phyloP scores from a whole-genome alignment of 2,888 invertebrate species.

The Atrina japonica region DNA sequence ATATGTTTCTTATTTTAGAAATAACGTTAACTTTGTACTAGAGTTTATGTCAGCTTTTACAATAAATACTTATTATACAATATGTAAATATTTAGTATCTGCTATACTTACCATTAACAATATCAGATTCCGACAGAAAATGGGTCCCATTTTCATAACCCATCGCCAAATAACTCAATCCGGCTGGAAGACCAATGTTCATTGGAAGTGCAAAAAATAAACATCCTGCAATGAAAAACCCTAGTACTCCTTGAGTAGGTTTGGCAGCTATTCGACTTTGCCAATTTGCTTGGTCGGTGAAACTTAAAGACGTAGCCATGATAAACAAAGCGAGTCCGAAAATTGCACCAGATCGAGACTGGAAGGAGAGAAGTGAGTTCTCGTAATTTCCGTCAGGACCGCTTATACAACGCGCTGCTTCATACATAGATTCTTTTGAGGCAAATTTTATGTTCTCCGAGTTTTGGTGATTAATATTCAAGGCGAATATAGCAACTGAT shows the following conservation, averaged over 20 bases:
- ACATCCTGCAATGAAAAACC: slow-evolving; percentile 72
- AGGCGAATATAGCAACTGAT: slow-evolving; percentile 57
- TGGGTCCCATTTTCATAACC: slow-evolving; percentile 50
- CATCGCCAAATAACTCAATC: slow-evolving; percentile 61
- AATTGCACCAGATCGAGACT: slow-evolving; percentile 61
- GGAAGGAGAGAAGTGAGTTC: slow-evolving; percentile 63
- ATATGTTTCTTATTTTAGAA: too few relatives aligned
- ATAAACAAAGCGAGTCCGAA: slow-evolving; percentile 59
- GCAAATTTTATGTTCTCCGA: slow-evolving; percentile 41
- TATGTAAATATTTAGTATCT: too few relatives aligned
- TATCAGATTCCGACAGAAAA: slow-evolving; percentile 42
- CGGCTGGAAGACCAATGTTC: slow-evolving; percentile 61
- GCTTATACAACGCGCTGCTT: slow-evolving; percentile 51
- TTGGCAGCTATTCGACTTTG: slow-evolving; percentile 77
- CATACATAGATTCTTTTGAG: slow-evolving; percentile 54
- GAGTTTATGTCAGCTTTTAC: too few relatives aligned
- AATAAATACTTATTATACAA: too few relatives aligned
- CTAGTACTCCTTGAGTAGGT: slow-evolving; percentile 71
- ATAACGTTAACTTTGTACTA: too few relatives aligned
- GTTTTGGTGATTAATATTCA: slow-evolving; percentile 53
- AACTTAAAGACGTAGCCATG: slow-evolving; percentile 54
- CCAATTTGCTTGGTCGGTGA: slow-evolving; percentile 75
- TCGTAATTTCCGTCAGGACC: slow-evolving; percentile 61
- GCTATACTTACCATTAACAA: slow-evolving; percentile 47
- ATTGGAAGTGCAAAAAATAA: slow-evolving; percentile 76